Percentiles rank a stretch among this genome's conserved stretches.
Conservation (phyloP, 2,113 vertebrate species). For the Mixornis gularis region DNA sequence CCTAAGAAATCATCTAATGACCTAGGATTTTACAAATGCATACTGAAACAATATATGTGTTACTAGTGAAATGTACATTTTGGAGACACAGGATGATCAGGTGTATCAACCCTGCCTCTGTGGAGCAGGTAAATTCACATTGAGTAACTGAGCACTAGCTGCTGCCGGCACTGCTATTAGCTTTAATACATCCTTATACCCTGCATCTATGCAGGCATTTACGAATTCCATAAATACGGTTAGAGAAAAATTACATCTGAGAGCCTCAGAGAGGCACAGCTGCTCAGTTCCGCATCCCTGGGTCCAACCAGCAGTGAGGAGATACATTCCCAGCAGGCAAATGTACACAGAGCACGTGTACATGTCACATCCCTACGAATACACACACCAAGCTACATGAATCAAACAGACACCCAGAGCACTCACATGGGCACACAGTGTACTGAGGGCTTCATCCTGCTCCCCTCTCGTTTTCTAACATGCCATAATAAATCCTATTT, state of each 20-base stretch:
- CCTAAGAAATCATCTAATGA: not conserved
- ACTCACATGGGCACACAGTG: not conserved
- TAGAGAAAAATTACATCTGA: not conserved
- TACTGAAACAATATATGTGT: not conserved
- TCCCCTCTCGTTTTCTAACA: not conserved
- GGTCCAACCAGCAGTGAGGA: not conserved
- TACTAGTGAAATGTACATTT: not conserved
- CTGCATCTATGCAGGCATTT: not conserved
- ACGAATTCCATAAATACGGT: not conserved
- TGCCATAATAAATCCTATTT: not conserved
- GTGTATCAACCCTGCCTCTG: not conserved
- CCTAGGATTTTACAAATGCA: not conserved
- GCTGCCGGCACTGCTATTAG: not conserved
- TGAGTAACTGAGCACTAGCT: not conserved
- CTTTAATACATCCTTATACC: not conserved
- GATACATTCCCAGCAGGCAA: not conserved
- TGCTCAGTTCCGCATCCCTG: not conserved
- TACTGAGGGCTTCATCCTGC: not conserved
- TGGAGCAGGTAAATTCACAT: not conserved
- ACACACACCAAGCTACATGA: too few species aligned
- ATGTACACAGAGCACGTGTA: not conserved
- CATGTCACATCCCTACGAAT: accelerated
- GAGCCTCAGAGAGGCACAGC: not conserved
- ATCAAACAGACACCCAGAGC: not conserved
- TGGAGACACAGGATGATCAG: not conserved